phyloP scores from a whole-genome alignment of 2,797 vertebrate species.

The Psittacula echo region DNA sequence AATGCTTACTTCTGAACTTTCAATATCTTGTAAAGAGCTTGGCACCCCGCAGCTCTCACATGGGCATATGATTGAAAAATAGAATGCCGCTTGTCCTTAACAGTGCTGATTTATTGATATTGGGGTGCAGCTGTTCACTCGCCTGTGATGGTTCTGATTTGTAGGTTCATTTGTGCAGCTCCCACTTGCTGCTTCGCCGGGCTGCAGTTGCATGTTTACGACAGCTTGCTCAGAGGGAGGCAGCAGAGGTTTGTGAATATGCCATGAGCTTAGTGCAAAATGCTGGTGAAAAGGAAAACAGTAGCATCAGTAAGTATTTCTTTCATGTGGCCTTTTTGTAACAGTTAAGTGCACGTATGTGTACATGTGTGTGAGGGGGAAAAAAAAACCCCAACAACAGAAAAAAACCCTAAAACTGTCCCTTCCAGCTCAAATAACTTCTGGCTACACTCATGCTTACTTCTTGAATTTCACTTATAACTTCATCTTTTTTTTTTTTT shows the following conservation, averaged over 20 bases:
- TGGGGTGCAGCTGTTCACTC: not conserved
- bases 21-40: not conserved
- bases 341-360: not conserved
- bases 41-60: not conserved
- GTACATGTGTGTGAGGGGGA: fast-evolving
- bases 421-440: not conserved
- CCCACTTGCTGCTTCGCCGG: slow-evolving; percentile 92
- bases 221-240: slow-evolving; percentile 96
- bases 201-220: slow-evolving; percentile 96
- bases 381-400: not conserved
- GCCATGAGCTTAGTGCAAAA: slow-evolving; percentile 94
- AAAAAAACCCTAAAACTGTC: not conserved
- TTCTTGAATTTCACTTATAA: not conserved
- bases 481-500: not conserved
- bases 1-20: not conserved
- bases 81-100: not conserved
- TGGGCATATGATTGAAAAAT: not conserved
- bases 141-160: slow-evolving; percentile 13
- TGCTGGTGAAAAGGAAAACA: slow-evolving; percentile 87
- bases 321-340: not conserved
- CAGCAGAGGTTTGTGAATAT: slow-evolving; percentile 96
- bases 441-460: not conserved
- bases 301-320: slow-evolving; percentile 84
- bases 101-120: not conserved
- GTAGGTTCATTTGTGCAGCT: slow-evolving; percentile 97